Evolutionary conservation across 2,797 vertebrate genomes (phyloP).

Genomic region (Stomatorhinus walkeri): DNA sequence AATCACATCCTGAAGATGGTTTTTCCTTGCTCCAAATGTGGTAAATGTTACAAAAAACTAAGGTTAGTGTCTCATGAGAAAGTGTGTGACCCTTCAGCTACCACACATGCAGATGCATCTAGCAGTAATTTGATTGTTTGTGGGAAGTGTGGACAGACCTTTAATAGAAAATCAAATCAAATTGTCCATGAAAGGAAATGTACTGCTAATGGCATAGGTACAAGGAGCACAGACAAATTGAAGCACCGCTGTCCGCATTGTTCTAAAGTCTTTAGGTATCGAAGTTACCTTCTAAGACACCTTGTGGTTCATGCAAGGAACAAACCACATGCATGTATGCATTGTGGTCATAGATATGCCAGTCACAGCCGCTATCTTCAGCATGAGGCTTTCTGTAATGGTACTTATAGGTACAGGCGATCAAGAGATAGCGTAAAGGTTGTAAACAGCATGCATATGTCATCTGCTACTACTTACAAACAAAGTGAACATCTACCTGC

Average conservation of each 20-base stretch:
- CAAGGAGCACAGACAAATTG: conserved; percentile 12
- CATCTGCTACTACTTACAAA: conserved; percentile 13
- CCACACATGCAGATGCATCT: background rate
- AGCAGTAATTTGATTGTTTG: conserved; percentile 17
- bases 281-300: conserved; percentile 54
- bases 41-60: conserved; percentile 49
- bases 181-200: conserved; percentile 29
- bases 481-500: conserved; percentile 14
- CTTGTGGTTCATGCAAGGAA: conserved; percentile 48
- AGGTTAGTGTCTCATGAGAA: conserved; percentile 48
- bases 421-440: conserved; percentile 23
- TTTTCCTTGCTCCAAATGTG: conserved; percentile 50
- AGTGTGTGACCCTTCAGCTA: conserved; percentile 32
- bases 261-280: conserved; percentile 48
- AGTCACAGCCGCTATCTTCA: conserved; percentile 40
- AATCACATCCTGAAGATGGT: conserved; percentile 51
- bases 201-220: conserved; percentile 8
- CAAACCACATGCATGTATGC: conserved; percentile 50
- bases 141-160: conserved; percentile 24
- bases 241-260: conserved; percentile 55
- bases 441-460: background rate
- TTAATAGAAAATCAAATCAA: conserved; percentile 20
- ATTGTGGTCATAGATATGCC: conserved; percentile 53
- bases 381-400: conserved; percentile 57
- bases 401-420: conserved; percentile 21